These are phyloP conservation scores for Streblospio benedicti DNA, from an alignment of 1,140 invertebrate species.

Conservation along the genomic window DNA sequence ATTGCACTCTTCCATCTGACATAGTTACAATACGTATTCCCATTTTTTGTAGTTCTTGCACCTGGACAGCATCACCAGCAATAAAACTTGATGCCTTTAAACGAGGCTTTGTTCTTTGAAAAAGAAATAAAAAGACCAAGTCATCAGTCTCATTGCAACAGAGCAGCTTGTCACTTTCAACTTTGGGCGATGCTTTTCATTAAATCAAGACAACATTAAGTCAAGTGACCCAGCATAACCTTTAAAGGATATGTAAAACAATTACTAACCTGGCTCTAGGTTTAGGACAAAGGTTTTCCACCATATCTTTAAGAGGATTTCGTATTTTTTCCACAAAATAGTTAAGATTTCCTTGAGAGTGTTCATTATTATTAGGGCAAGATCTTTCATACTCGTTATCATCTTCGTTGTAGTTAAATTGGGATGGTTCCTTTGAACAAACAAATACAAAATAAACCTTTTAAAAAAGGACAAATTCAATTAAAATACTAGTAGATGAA, in stretches of 20 bases:
- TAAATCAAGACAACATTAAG: no score
- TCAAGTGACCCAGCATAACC: no score
- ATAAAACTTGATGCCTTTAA: slow-evolving; percentile 52
- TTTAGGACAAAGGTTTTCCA: slow-evolving; percentile 67
- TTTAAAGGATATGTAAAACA: not conserved
- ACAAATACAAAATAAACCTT: no score
- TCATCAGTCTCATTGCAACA: no score
- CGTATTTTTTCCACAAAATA: slow-evolving; percentile 46
- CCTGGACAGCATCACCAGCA: slow-evolving; percentile 79
- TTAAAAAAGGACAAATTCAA: no score
- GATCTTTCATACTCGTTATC: slow-evolving; percentile 57
- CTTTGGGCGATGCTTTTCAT: no score
- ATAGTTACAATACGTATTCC: slow-evolving; percentile 84
- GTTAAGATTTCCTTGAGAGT: slow-evolving; percentile 62
- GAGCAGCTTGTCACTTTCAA: no score
- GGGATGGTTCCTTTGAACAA: no score
- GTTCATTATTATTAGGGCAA: slow-evolving; percentile 74
- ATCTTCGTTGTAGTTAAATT: slow-evolving; percentile 24
- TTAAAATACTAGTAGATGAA: no score
- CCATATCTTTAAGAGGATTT: slow-evolving; percentile 70
- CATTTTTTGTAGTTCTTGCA: slow-evolving; percentile 80
- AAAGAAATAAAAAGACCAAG: no score
- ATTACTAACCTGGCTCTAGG: slow-evolving; percentile 38
- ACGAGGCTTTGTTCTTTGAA: slow-evolving; percentile 13
- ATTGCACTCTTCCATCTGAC: slow-evolving; percentile 78